phyloP scores from a whole-genome alignment of 35 echinoderm and acorn worm species.

The Hemicentrotus pulcherrimus region DNA sequence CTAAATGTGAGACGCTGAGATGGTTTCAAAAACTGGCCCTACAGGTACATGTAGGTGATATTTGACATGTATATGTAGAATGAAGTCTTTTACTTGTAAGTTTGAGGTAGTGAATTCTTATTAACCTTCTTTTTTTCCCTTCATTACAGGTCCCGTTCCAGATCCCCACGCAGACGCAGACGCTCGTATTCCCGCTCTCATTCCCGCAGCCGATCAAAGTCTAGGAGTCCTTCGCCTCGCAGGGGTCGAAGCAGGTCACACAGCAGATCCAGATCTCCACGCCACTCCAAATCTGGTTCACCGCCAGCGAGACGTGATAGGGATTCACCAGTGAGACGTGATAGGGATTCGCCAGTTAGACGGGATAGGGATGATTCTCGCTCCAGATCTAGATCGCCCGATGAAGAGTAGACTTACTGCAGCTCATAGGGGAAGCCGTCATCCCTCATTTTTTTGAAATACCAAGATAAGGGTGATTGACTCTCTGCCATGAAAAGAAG shows the following conservation, averaged over 20 bases:
- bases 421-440: background rate
- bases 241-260: conserved; percentile 20
- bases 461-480: background rate
- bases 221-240: conserved; percentile 4
- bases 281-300: background rate
- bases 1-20: too few species aligned
- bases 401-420: background rate
- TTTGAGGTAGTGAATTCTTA: too few species aligned
- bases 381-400: conserved; percentile 28
- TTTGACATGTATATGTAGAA: too few species aligned
- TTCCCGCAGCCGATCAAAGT: background rate
- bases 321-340: too few species aligned
- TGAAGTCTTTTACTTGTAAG: too few species aligned
- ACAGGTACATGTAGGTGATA: too few species aligned
- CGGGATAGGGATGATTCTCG: background rate
- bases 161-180: conserved; percentile 43
- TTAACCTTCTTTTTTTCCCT: background rate
- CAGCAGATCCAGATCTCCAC: conserved; percentile 35
- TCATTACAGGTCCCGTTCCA: conserved; percentile 47
- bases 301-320: background rate
- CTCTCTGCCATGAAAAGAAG: too few species aligned
- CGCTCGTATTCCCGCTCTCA: conserved; percentile 49
- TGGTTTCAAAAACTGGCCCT: too few species aligned
- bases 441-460: background rate
- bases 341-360: too few species aligned